These are phyloP conservation scores for Amphibalanus amphitrite DNA, from an alignment of 1,140 invertebrate genomes.

Conservation along the genomic window DNA sequence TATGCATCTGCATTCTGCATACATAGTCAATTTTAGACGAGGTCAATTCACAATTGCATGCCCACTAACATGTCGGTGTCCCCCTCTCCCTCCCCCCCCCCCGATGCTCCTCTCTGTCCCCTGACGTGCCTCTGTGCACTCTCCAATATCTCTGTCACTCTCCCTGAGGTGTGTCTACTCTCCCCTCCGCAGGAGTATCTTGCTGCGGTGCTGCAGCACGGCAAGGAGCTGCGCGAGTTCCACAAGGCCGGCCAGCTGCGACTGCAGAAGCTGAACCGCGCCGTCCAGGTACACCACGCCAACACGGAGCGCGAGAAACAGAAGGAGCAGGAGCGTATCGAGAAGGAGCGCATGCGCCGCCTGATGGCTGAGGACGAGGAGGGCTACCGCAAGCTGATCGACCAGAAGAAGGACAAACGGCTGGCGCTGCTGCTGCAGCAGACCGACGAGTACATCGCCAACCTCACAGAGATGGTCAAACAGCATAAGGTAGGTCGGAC, in stretches of 20 bases:
- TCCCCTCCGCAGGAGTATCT: slow-evolving; percentile 56
- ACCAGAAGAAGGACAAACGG: slow-evolving; percentile 99
- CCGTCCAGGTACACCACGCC: slow-evolving; percentile 86
- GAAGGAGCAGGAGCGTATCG: slow-evolving; percentile 96
- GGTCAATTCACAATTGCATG: no score
- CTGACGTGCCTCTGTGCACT: no score
- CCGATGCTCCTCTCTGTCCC: no score
- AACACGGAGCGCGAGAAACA: slow-evolving; percentile 97
- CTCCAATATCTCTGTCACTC: no score
- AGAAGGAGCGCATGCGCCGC: slow-evolving; percentile 94
- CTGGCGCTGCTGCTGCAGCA: slow-evolving; percentile 91
- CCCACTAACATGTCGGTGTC: no score
- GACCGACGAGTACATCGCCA: slow-evolving; percentile 96
- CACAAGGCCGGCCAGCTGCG: slow-evolving; percentile 82
- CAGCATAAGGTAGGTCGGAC: slow-evolving; percentile 86
- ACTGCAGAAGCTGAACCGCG: slow-evolving; percentile 78
- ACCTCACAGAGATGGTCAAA: slow-evolving; percentile 90
- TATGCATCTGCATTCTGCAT: no score
- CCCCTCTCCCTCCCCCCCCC: no score
- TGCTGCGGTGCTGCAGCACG: slow-evolving; percentile 84
- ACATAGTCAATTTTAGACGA: no score
- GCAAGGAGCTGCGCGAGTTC: slow-evolving; percentile 93
- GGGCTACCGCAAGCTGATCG: slow-evolving; percentile 88
- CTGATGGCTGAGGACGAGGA: slow-evolving; percentile 95
- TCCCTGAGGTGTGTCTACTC: no score